Conservation (phyloP, 2,888 invertebrate genomes). For the Phyllotreta striolata region DNA sequence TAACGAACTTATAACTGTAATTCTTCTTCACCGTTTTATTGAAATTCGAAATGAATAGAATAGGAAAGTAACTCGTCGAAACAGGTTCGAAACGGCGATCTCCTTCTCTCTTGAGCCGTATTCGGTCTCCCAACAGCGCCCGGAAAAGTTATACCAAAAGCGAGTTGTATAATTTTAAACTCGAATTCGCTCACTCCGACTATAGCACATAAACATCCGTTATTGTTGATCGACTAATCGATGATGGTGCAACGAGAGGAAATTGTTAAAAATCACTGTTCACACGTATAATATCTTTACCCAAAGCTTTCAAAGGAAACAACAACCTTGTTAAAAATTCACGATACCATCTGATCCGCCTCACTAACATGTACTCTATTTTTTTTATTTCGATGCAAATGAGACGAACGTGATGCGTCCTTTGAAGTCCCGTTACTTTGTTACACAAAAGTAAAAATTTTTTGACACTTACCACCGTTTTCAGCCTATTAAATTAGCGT, state of each 20-base stretch:
- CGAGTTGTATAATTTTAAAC: no score
- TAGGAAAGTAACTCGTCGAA: conserved; percentile 34
- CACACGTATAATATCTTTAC: no score
- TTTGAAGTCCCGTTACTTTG: conserved; percentile 23
- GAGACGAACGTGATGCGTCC: conserved; percentile 25
- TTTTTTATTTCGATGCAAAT: conserved; percentile 23
- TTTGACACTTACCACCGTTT: background rate
- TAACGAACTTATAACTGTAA: conserved; percentile 38
- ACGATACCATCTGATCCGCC: conserved; percentile 19
- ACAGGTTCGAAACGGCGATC: no score
- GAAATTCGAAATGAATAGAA: conserved; percentile 36
- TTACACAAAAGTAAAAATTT: conserved; percentile 12
- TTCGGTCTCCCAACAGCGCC: conserved; percentile 21
- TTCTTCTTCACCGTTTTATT: conserved; percentile 32
- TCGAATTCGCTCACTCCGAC: no score
- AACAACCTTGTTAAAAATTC: conserved; percentile 21
- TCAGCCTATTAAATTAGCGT: background rate
- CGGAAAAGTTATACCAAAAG: conserved; percentile 18
- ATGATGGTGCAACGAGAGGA: no score
- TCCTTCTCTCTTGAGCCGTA: conserved; percentile 30
- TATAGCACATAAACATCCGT: no score
- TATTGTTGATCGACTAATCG: no score
- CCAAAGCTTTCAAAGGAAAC: conserved; percentile 7
- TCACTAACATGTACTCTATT: conserved; percentile 16
- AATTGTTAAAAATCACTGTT: no score